These are phyloP conservation scores for Macrochelys suwanniensis DNA, from an alignment of 2,797 vertebrate genomes.

Conservation along the genomic window DNA sequence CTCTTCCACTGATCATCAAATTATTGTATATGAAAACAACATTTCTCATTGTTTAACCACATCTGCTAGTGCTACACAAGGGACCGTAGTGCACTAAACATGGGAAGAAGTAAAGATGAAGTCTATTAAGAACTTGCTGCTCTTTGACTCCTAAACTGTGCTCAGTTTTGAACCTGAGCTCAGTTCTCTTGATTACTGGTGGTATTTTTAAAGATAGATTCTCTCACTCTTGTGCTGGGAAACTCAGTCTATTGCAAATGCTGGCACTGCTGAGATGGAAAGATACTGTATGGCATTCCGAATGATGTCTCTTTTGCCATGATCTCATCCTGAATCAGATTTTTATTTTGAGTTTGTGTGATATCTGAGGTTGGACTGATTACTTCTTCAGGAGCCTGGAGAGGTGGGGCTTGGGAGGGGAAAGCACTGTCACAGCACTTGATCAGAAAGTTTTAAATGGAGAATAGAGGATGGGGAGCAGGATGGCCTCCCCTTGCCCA, in stretches of 20 bases:
- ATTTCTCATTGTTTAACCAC: background rate
- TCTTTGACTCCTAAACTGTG: background rate
- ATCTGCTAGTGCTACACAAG: background rate
- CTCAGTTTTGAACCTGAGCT: background rate
- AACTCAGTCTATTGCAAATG: background rate
- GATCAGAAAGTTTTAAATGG: background rate
- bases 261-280: background rate
- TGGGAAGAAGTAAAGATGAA: background rate
- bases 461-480: background rate
- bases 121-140: background rate
- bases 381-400: constrained; percentile 23
- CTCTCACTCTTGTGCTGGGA: background rate
- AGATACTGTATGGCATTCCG: background rate
- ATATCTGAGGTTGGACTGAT: background rate
- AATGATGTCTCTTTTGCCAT: constrained; percentile 66
- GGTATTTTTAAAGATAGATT: background rate
- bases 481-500: accelerated
- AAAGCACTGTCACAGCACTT: background rate
- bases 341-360: constrained; percentile 15
- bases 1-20: background rate
- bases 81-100: background rate
- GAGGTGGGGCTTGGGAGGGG: constrained; percentile 55
- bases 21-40: background rate
- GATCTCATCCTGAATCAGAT: constrained; percentile 63
- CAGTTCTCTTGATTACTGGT: background rate